phyloP scores from a whole-genome alignment of 2,113 vertebrate species.

The Hoplias malabaricus region DNA sequence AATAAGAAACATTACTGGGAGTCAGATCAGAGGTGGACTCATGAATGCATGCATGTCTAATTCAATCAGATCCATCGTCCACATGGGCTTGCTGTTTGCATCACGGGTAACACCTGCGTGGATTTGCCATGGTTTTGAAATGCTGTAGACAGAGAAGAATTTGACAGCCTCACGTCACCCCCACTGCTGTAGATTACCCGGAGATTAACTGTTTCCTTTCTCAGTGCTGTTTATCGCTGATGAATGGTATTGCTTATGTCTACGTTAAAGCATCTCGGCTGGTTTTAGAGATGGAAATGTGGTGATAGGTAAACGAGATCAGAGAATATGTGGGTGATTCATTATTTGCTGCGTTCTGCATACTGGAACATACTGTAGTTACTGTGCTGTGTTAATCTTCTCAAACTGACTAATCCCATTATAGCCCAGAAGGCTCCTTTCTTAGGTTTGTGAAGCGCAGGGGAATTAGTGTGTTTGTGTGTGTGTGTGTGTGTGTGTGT shows the following conservation, averaged over 20 bases:
- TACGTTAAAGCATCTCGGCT: slow-evolving; percentile 6
- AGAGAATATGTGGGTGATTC: slow-evolving; percentile 23
- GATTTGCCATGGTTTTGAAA: slow-evolving; percentile 19
- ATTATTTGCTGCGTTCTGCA: neutral
- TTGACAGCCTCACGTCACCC: slow-evolving; percentile 27
- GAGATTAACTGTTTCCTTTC: slow-evolving; percentile 36
- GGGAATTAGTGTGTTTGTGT: neutral
- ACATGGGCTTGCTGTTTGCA: neutral
- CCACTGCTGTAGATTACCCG: slow-evolving; percentile 34
- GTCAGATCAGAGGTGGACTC: neutral
- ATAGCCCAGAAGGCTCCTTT: slow-evolving; percentile 11
- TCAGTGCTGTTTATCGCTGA: neutral
- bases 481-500: neutral
- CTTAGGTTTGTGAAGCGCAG: slow-evolving; percentile 18
- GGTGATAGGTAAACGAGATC: slow-evolving; percentile 37
- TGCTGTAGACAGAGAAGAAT: slow-evolving; percentile 17
- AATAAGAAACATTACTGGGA: neutral
- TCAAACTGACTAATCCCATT: slow-evolving; percentile 40
- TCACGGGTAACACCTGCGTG: slow-evolving; percentile 14
- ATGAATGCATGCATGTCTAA: neutral
- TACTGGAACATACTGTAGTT: neutral
- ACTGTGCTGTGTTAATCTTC: slow-evolving; percentile 32
- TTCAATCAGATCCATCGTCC: slow-evolving; percentile 12
- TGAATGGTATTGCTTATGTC: neutral
- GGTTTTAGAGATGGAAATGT: slow-evolving; percentile 8